Evolutionary conservation across 2,797 vertebrate species (phyloP).

Genomic region (Yasuhikotakia modesta): DNA sequence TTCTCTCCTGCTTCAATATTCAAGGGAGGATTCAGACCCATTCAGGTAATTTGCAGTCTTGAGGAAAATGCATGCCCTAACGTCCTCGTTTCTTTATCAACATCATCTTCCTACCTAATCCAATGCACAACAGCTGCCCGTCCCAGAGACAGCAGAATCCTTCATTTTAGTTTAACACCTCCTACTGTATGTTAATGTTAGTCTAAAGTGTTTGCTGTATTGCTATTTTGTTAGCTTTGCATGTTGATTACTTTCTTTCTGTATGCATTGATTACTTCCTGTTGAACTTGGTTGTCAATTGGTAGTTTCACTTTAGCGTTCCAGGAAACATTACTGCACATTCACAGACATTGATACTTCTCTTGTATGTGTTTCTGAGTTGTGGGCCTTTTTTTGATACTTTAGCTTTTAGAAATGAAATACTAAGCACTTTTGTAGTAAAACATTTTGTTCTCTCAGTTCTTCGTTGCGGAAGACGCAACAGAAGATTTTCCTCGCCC

Average conservation of each 20-base stretch:
- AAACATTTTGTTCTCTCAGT: neutral
- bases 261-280: neutral
- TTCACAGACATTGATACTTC: neutral
- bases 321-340: neutral
- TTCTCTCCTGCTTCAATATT: conserved; percentile 94
- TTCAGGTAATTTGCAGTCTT: conserved; percentile 78
- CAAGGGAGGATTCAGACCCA: conserved; percentile 99
- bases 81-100: conserved; percentile 56
- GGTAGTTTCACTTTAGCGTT: conserved; percentile 8
- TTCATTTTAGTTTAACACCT: conserved; percentile 24
- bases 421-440: neutral
- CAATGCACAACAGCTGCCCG: conserved; percentile 62
- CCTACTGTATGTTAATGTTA: neutral
- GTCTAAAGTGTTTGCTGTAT: conserved; percentile 19
- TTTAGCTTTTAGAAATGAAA: neutral
- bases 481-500: no score
- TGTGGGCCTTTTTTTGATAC: neutral
- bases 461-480: neutral
- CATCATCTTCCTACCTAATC: conserved; percentile 57
- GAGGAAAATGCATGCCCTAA: conserved; percentile 78
- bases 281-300: conserved; percentile 4
- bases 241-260: conserved; percentile 14
- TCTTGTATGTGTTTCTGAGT: neutral
- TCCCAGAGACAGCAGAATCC: conserved; percentile 16
- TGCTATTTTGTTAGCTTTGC: conserved; percentile 21